phyloP scores from a whole-genome alignment of 2,797 vertebrate species.

The Nothura maculosa region DNA sequence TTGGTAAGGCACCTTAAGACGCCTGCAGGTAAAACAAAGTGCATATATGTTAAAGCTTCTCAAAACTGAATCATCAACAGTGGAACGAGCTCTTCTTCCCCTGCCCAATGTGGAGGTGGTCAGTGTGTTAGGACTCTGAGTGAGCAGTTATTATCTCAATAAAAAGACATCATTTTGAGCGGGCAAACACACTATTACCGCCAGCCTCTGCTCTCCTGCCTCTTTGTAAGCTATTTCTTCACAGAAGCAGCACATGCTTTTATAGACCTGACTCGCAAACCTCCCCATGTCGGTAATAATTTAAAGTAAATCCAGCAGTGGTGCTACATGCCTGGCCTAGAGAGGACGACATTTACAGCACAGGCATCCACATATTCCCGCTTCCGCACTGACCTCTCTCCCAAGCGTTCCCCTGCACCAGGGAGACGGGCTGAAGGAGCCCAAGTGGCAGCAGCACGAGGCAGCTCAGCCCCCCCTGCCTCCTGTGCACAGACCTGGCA shows the following conservation, averaged over 20 bases:
- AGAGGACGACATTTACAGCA: constrained; percentile 52
- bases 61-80: neutral
- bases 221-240: constrained; percentile 6
- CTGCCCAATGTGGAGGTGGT: neutral
- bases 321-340: constrained; percentile 64
- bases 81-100: neutral
- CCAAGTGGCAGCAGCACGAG: accelerated
- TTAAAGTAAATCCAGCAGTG: constrained; percentile 61
- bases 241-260: constrained; percentile 40
- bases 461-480: neutral
- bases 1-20: neutral
- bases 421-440: neutral
- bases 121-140: neutral
- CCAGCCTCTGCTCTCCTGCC: neutral
- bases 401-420: neutral
- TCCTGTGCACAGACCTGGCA: neutral
- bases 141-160: accelerated
- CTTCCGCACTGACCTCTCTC: neutral
- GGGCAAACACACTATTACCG: neutral
- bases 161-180: neutral
- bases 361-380: neutral
- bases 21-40: neutral
- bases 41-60: neutral
- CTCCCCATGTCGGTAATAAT: constrained; percentile 52
- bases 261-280: constrained; percentile 63